Base-by-base conservation (phyloP, 2,888 invertebrate species). In the Caenorhabditis auriculariae region DNA sequence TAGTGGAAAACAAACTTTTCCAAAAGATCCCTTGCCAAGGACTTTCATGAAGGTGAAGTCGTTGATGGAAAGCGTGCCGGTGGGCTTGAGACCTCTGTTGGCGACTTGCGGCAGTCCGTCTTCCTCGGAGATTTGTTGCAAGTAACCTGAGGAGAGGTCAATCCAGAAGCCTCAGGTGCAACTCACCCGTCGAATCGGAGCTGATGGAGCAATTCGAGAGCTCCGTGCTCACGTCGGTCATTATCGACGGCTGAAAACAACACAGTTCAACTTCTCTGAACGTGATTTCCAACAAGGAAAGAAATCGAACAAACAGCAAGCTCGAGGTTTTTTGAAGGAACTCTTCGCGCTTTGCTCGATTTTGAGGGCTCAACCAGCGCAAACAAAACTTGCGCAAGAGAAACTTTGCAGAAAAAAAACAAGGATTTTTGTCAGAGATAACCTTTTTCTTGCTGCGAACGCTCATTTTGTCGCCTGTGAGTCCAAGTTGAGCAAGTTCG, bases 31-130 rank as follows among this genome's bases (percentile, higher is more conserved):
- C 85, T 98, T 98, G 66, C 96, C 96, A 65, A 98, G 87, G 75
- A 98, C 96, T 87, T 98, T 98, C 82, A 96, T 91, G 85, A 98
- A 96, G 82, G 88, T 88, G 85, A 96, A 98, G 86, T 96, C 93
- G 53, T 89, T 88, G 27, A 82, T 73, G 5, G 71, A 72, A 2
- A 69, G 44, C 1, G 62, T 69, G 9, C 64, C 66, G 15, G 47
- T 19, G 4, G 48, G n/a, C n/a, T n/a, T n/a, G n/a, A n/a, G n/a
- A n/a, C n/a, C n/a, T n/a, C n/a, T n/a, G n/a, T n/a, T n/a, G 15
- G 54, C 51, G 3, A 47, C 54, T 2, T 52, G 46, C 21, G 48
- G 42, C 9, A 21, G 2, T 27, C 57, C 29, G 39, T 62, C 62
- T 35, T 62, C 62, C 48, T 62, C 62, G 35, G 52, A 58, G 23